phyloP scores from a whole-genome alignment of 2,113 vertebrate genomes.

The Puntigrus tetrazona region DNA sequence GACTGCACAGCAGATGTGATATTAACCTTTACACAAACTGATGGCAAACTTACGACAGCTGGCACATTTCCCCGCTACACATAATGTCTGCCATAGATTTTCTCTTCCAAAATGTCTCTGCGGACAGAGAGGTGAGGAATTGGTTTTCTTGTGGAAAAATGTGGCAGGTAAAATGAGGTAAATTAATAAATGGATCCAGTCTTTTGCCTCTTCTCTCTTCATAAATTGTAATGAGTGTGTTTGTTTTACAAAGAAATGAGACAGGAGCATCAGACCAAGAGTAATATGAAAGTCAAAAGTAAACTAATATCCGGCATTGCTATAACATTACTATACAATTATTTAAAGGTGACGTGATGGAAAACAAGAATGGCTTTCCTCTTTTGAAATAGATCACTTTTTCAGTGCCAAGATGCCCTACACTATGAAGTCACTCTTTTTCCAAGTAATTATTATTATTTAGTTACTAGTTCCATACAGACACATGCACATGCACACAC shows the following conservation, averaged over 20 bases:
- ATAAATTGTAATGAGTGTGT: background rate
- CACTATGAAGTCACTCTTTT: no score
- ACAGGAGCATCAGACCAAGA: background rate
- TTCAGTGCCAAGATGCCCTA: no score
- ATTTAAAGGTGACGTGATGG: background rate
- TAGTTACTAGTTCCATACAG: no score
- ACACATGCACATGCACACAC: no score
- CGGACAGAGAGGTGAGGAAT: conserved; percentile 19
- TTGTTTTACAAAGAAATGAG: conserved; percentile 15
- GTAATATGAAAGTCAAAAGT: background rate
- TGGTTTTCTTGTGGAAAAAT: conserved; percentile 8
- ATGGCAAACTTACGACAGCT: conserved; percentile 45
- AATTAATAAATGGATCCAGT: conserved; percentile 32
- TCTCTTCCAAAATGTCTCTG: conserved; percentile 18
- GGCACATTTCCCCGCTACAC: conserved; percentile 45
- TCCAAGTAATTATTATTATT: no score
- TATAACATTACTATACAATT: no score
- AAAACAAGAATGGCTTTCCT: background rate
- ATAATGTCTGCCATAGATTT: conserved; percentile 44
- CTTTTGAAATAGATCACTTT: background rate
- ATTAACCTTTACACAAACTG: conserved; percentile 53
- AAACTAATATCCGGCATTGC: conserved; percentile 11
- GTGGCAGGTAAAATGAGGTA: background rate
- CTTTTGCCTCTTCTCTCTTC: conserved; percentile 3
- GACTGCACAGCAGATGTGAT: conserved; percentile 55